Evolutionary conservation across 2,797 vertebrate genomes (phyloP).

Genomic region (Crocodylus rhombifer): DNA sequence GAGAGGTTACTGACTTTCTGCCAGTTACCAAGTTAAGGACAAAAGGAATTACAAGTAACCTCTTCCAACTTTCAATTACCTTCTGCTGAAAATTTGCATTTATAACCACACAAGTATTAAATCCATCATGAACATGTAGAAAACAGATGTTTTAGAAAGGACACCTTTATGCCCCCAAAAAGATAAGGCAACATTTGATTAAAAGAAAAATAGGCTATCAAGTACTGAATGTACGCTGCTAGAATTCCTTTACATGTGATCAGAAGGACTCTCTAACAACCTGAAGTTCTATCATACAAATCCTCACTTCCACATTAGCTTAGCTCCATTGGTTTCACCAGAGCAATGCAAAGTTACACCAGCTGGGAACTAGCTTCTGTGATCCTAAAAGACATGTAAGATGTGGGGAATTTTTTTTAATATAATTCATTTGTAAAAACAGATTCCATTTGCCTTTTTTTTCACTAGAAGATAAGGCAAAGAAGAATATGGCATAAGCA

Average conservation of each 20-base stretch:
- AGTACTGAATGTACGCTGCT: background rate
- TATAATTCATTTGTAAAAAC: background rate
- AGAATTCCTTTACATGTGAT: background rate
- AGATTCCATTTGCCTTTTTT: background rate
- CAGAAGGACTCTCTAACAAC: background rate
- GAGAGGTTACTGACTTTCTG: slow-evolving; percentile 31
- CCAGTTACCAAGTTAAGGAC: slow-evolving; percentile 42
- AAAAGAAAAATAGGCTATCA: background rate
- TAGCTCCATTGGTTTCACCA: background rate
- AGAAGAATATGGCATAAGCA: too few relatives aligned
- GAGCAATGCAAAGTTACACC: background rate
- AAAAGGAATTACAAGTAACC: slow-evolving; percentile 14
- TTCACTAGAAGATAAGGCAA: too few relatives aligned
- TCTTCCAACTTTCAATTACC: slow-evolving; percentile 29
- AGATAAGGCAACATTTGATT: background rate
- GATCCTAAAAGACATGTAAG: too few relatives aligned
- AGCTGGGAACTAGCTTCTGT: background rate
- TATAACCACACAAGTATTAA: background rate
- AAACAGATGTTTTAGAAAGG: background rate
- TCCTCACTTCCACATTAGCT: background rate
- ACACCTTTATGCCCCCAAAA: background rate
- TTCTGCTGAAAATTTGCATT: slow-evolving; percentile 23
- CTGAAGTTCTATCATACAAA: background rate
- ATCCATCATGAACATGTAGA: background rate
- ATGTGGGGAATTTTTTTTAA: background rate